Conservation (phyloP, 2,797 vertebrate genomes). For the Premnoplex brunnescens region DNA sequence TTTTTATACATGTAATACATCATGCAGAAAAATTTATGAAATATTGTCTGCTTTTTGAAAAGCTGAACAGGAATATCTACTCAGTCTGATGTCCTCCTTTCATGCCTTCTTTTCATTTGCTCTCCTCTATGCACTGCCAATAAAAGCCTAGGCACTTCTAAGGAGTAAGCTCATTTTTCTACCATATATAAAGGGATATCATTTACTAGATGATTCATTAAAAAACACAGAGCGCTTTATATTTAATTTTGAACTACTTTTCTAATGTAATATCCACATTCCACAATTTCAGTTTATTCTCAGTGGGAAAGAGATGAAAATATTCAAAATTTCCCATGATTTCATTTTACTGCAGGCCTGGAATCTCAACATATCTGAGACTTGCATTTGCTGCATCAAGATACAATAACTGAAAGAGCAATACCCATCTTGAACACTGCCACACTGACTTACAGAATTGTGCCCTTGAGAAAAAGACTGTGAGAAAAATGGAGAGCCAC, state of each 20-base stretch:
- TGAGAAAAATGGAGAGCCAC: conserved; percentile 68
- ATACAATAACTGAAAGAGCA: conserved; percentile 69
- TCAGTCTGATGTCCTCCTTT: background rate
- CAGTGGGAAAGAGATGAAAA: conserved; percentile 43
- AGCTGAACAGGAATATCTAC: background rate
- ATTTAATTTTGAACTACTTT: conserved; percentile 45
- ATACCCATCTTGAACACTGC: conserved; percentile 68
- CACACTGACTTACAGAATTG: conserved; percentile 76
- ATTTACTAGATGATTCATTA: conserved; percentile 4
- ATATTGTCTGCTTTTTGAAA: background rate
- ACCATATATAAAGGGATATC: background rate
- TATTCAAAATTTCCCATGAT: conserved; percentile 53
- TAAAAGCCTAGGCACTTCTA: background rate
- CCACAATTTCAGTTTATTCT: conserved; percentile 51
- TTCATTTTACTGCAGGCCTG: conserved; percentile 61
- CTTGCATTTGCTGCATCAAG: conserved; percentile 42
- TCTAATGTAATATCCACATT: conserved; percentile 31
- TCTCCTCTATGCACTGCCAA: background rate
- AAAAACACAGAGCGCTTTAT: conserved; percentile 44
- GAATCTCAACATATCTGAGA: conserved; percentile 50
- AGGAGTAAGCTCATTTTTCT: background rate
- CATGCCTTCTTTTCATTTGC: background rate
- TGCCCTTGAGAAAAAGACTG: conserved; percentile 78
- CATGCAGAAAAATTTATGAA: background rate
- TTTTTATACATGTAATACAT: background rate